Evolutionary conservation across 2,113 vertebrate genomes (phyloP).

Genomic region (Leptobrachium ailaonicum): DNA sequence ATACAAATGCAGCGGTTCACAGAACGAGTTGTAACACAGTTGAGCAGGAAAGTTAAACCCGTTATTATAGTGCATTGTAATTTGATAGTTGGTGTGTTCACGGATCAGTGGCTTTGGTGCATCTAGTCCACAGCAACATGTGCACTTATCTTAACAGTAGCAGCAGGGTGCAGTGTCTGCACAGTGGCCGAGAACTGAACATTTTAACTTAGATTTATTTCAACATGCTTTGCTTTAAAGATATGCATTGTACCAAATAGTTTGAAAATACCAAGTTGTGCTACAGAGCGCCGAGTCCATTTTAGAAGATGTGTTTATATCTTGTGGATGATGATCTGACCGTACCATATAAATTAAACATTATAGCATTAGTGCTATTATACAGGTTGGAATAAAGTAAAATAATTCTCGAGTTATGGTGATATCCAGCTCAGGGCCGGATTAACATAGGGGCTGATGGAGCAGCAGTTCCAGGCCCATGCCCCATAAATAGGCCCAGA

Average conservation of each 20-base stretch:
- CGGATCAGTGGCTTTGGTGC: conserved; percentile 57
- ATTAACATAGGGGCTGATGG: too few relatives aligned
- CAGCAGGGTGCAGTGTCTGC: conserved; percentile 58
- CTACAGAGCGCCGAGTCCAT: too few relatives aligned
- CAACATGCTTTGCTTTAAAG: conserved; percentile 64
- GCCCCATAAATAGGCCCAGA: too few relatives aligned
- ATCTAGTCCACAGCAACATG: conserved; percentile 50
- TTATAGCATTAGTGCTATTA: too few relatives aligned
- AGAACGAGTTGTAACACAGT: conserved; percentile 77
- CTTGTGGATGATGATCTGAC: too few relatives aligned
- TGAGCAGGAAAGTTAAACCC: conserved; percentile 80
- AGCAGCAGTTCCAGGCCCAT: too few relatives aligned
- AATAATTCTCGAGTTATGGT: too few relatives aligned
- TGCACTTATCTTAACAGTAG: conserved; percentile 61
- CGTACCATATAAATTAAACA: too few relatives aligned
- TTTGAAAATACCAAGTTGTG: too few relatives aligned
- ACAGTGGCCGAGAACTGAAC: conserved; percentile 63
- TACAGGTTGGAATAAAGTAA: too few relatives aligned
- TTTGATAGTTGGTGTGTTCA: conserved; percentile 81
- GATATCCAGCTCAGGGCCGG: too few relatives aligned
- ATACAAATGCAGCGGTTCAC: conserved; percentile 74
- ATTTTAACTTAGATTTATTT: conserved; percentile 60
- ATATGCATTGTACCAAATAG: neutral
- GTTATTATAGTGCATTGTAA: conserved; percentile 82
- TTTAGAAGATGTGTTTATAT: too few relatives aligned